Conservation (phyloP, 92 coral and sea anemone genomes). For the Siderastrea siderea region DNA sequence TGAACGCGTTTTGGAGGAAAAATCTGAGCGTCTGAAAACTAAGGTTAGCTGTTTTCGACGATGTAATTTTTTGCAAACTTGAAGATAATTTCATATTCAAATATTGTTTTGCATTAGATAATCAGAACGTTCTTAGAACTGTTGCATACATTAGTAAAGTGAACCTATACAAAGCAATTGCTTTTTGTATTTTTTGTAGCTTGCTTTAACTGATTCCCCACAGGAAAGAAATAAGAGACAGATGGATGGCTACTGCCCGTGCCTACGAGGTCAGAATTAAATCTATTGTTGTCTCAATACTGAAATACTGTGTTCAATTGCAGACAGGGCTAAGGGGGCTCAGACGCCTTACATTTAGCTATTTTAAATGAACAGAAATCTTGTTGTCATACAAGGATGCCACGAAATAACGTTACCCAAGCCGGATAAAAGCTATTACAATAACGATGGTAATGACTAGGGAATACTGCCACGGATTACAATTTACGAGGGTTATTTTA, state of each 20-base stretch:
- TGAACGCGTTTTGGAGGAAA: conserved; percentile 35
- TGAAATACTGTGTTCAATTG: neutral
- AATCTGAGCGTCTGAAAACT: conserved; percentile 35
- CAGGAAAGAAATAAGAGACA: conserved; percentile 69
- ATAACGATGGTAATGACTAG: neutral
- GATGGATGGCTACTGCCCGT: conserved; percentile 60
- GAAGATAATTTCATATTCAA: conserved; percentile 17
- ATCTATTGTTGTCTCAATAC: conserved; percentile 7
- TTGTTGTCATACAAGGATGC: neutral
- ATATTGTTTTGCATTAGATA: conserved; percentile 10
- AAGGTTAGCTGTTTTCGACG: conserved; percentile 13
- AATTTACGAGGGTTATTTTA: neutral
- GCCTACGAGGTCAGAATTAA: conserved; percentile 71
- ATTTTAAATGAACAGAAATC: neutral
- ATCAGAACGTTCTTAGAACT: conserved; percentile 3
- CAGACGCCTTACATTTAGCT: neutral
- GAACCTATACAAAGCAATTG: neutral
- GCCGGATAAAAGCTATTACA: neutral
- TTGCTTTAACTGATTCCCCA: conserved; percentile 25
- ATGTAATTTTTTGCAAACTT: neutral
- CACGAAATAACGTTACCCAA: neutral
- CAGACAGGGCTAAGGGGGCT: conserved; percentile 7
- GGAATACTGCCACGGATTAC: neutral
- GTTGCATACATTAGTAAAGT: conserved; percentile 17
- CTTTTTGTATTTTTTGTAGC: neutral